Percentiles rank a stretch among this genome's conserved stretches.
phyloP scores from a whole-genome alignment of 2,888 invertebrate genomes.

The Cybosia mesomella region DNA sequence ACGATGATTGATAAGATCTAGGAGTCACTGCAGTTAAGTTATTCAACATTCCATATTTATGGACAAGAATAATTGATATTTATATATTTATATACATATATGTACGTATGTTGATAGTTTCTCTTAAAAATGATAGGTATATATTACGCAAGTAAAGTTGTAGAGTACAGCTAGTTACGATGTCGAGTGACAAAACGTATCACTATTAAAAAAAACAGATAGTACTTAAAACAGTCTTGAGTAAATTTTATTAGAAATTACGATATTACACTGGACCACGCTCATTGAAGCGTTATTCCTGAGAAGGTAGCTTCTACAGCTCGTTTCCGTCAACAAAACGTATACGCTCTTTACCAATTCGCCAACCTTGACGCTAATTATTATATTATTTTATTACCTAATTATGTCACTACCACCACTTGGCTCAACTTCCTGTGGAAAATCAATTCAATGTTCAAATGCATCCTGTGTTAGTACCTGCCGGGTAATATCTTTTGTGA shows the following conservation, averaged over 20 bases:
- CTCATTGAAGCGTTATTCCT: constrained; percentile 51
- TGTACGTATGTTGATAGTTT: too few species aligned
- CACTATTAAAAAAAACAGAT: neutral
- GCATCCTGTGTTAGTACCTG: constrained; percentile 35
- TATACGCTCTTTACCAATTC: constrained; percentile 32
- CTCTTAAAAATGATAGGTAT: too few species aligned
- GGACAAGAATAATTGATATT: too few species aligned
- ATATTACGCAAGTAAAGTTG: too few species aligned
- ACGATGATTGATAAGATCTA: too few species aligned
- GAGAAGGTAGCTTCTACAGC: neutral
- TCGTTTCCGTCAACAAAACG: constrained; percentile 45
- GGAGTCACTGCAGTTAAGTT: too few species aligned
- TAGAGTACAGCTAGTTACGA: neutral
- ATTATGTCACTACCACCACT: constrained; percentile 42
- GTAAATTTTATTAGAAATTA: constrained; percentile 9
- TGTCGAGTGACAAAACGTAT: too few species aligned
- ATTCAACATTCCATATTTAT: too few species aligned
- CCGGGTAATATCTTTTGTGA: constrained; percentile 15
- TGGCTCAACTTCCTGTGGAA: constrained; percentile 38
- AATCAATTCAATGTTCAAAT: constrained; percentile 39
- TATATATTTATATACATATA: too few species aligned
- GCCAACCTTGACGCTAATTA: constrained; percentile 43
- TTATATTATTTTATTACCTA: constrained; percentile 52
- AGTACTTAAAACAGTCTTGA: neutral
- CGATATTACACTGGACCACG: constrained; percentile 35